These are phyloP conservation scores for Carollia perspicillata DNA, from an alignment of 2,113 vertebrate genomes.

Conservation along the genomic window DNA sequence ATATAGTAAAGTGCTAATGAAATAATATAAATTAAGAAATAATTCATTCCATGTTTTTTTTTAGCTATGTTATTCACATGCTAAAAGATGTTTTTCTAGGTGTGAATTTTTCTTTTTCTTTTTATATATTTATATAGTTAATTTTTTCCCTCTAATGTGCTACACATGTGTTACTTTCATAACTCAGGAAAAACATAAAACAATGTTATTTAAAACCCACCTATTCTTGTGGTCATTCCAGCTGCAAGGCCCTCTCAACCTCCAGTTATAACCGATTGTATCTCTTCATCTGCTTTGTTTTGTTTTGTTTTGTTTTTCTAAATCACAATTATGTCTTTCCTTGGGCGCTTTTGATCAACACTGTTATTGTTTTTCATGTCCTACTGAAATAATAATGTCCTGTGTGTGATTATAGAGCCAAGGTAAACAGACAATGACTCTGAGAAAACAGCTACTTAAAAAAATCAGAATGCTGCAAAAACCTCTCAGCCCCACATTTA, in stretches of 20 bases:
- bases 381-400: constrained; percentile 72
- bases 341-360: constrained; percentile 51
- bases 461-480: constrained; percentile 6
- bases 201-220: constrained; percentile 43
- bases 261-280: constrained; percentile 8
- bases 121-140: background rate
- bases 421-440: constrained; percentile 47
- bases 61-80: background rate
- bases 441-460: constrained; percentile 54
- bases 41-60: background rate
- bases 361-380: constrained; percentile 66
- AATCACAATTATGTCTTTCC: constrained; percentile 53
- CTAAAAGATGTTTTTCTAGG: background rate
- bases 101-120: background rate
- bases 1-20: background rate
- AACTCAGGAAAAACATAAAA: constrained; percentile 22
- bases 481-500: background rate
- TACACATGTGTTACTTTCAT: constrained; percentile 5
- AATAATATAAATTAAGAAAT: background rate
- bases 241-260: background rate
- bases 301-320: constrained; percentile 57
- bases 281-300: constrained; percentile 60
- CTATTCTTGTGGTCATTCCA: constrained; percentile 9
- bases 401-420: constrained; percentile 30
- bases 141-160: background rate